Conservation (phyloP, 2,888 invertebrate genomes). For the Exephanes ischioxanthus region DNA sequence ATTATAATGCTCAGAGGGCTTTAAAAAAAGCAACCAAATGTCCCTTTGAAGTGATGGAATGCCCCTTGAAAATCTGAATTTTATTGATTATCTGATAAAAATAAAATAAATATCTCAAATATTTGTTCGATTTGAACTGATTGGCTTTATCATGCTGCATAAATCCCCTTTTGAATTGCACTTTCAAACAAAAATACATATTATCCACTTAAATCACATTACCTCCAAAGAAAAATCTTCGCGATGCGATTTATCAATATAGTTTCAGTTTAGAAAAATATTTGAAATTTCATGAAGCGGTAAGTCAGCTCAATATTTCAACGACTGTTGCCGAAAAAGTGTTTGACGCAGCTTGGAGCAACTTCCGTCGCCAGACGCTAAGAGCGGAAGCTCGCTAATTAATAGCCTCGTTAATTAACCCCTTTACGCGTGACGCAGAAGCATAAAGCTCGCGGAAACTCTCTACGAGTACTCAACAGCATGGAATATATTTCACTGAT, state of each 20-base stretch:
- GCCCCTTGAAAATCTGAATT: background rate
- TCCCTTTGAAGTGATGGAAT: no score
- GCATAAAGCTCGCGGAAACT: conserved; percentile 48
- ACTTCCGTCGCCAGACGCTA: conserved; percentile 3
- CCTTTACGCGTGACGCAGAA: conserved; percentile 31
- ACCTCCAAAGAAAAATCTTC: background rate
- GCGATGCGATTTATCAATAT: background rate
- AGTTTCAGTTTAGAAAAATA: background rate
- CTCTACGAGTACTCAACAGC: conserved; percentile 25
- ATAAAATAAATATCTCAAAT: background rate
- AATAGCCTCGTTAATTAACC: conserved; percentile 62
- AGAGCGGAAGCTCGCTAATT: conserved; percentile 44
- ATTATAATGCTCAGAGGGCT: no score
- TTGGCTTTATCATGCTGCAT: background rate
- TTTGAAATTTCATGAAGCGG: background rate
- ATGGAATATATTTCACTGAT: conserved; percentile 24
- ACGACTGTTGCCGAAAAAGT: conserved; percentile 1
- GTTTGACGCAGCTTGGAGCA: background rate
- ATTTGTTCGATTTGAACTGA: background rate
- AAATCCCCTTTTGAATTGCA: background rate
- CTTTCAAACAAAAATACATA: background rate
- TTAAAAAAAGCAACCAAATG: no score
- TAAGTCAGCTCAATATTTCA: background rate
- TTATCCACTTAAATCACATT: background rate
- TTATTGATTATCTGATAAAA: no score